A percentile compares a stretch with the other conserved stretches of the same genome.
phyloP scores from a whole-genome alignment of 53 echinoderm and acorn worm species.

The Mesocentrotus franciscanus region DNA sequence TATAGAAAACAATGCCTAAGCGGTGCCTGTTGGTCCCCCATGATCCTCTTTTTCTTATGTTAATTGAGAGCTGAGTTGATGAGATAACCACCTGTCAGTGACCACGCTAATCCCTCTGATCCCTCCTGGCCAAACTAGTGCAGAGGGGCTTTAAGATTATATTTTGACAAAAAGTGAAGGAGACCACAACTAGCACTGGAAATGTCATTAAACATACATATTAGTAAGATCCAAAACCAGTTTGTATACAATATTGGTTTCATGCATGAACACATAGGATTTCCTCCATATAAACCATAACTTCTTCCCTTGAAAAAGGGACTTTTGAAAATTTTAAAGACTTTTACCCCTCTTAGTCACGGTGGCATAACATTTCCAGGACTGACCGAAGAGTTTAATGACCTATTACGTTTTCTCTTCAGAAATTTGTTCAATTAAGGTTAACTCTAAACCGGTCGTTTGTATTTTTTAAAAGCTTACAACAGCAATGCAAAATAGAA shows the following conservation, averaged over 20 bases:
- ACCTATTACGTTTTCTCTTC: not conserved
- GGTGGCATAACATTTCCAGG: not conserved
- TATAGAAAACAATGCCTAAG: no score
- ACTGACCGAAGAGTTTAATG: not conserved
- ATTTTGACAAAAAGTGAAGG: not conserved
- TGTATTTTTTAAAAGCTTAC: no score
- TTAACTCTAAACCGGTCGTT: no score
- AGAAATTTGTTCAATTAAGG: no score
- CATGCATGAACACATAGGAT: not conserved
- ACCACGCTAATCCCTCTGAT: no score
- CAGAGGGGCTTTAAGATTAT: not conserved
- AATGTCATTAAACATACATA: not conserved
- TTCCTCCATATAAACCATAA: not conserved
- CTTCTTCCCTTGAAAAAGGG: constrained; percentile 12
- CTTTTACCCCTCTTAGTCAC: not conserved
- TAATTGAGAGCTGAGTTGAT: no score
- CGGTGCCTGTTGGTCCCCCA: no score
- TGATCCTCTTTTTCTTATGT: no score
- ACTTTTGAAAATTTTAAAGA: not conserved
- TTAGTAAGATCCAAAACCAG: not conserved
- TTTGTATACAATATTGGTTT: not conserved
- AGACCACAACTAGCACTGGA: not conserved
- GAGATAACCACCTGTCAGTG: no score
- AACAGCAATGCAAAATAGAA: no score
- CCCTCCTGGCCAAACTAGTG: no score